Evolutionary conservation across 2,113 vertebrate species (phyloP), one percentile per base, ranked within the genome.

Genomic region (Tiliqua scincoides): DNA sequence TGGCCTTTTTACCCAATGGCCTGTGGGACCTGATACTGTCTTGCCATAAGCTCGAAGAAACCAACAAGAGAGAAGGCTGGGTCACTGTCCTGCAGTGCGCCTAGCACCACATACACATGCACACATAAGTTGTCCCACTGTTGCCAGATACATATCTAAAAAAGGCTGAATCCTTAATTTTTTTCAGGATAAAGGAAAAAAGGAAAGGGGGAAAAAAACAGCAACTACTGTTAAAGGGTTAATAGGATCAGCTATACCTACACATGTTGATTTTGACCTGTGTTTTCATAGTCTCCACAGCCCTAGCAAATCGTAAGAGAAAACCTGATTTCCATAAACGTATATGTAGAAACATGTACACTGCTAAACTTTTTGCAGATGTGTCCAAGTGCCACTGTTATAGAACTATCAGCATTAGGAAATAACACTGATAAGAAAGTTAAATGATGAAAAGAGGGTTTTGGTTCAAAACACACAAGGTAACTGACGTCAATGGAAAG

Each of bases 391-490:
- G 57, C 27, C 37, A 57, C 57, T 73, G n/a, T 77, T 17, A 73
- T 15, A 54, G 35, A 81, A 32, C 54, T 70, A 67, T 11, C 67
- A 67, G 40, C n/a, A 1, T 2, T 52, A 67, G 63, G 68, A 85
- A 89, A 87, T 52, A 82, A 61, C 30, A 83, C 1, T 0, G 0
- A 79, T 63, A 77, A 88, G 54, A 2, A 30, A 7, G 2, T 15
- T 0, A 0, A 65, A 83, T 78, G 2, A 32, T 89, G 9, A 79
- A 89, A 85, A 70, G n/a, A 80, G 1, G 15, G 67, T 30, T 81
- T 91, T 87, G 1, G 82, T 6, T 89, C 61, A 88, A 68, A 89
- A 80, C 23, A 65, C 18, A 85, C 74, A 48, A 80, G 35, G 1
- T 59, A 30, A 81, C 84, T 62, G 62, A 9, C 61, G 68, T 88